Conservation (phyloP, 2,113 vertebrate species). For the Lophius piscatorius region DNA sequence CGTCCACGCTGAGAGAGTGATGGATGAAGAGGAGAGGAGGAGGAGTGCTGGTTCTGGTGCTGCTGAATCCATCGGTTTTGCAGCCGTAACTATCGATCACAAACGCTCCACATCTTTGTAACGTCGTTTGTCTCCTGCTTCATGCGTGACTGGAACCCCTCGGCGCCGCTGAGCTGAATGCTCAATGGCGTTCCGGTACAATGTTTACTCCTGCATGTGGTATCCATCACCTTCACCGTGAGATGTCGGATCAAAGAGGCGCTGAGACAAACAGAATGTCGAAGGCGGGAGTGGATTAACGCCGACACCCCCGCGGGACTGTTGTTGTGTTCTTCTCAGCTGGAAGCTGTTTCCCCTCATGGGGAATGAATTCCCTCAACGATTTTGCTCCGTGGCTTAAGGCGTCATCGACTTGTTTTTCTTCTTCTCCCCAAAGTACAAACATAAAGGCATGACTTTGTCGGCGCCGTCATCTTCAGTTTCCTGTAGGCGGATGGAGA, state of each 20-base stretch:
- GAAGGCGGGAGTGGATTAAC: conserved; percentile 56
- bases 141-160: conserved; percentile 45
- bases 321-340: conserved; percentile 52
- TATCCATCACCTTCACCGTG: conserved; percentile 56
- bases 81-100: conserved; percentile 54
- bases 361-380: conserved; percentile 61
- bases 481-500: conserved; percentile 22
- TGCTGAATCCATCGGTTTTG: conserved; percentile 49
- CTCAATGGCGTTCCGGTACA: conserved; percentile 38
- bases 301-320: conserved; percentile 15
- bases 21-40: conserved; percentile 22
- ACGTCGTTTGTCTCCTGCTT: conserved; percentile 34
- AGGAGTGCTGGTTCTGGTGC: not conserved
- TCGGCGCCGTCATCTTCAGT: conserved; percentile 30
- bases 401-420: conserved; percentile 33
- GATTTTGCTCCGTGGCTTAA: conserved; percentile 56
- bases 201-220: conserved; percentile 53
- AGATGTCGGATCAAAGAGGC: conserved; percentile 51
- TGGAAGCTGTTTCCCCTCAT: conserved; percentile 54
- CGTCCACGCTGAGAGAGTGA: conserved; percentile 14
- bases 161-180: conserved; percentile 7
- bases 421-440: not conserved
- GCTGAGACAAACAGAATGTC: conserved; percentile 63
- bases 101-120: conserved; percentile 25
- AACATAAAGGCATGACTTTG: conserved; percentile 41